Base-by-base conservation (phyloP, 2,888 invertebrate species). In the Diplolepis rosae region DNA sequence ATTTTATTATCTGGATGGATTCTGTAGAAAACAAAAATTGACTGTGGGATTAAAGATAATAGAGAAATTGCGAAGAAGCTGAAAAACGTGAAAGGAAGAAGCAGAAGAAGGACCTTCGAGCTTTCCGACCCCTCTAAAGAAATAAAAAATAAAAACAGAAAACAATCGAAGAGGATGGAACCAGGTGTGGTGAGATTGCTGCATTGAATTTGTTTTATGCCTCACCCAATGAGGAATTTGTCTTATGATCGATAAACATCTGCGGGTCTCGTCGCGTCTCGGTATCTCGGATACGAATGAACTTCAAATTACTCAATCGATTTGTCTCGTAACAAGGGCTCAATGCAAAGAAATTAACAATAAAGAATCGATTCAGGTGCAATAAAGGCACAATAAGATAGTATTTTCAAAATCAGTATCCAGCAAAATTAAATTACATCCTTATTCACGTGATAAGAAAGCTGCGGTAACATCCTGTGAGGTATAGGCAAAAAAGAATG, bases 81-180 rank as follows among this genome's bases (percentile, higher is more conserved):
- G 56, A 66, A 71, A 69, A 76, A 76, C 24, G 4, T 22, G 35
- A 22, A 15, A 6, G 7, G 35, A 32, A 35, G 56, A 13, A 24
- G 35, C 56, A 35, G 7, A 56, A 56, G 22, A 56, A 56, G 22
- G 35, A 24, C 24, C 35, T 56, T 35, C 5, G 32, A 35, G 13
- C 71, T 73, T 75, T n/a, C 15, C 18, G 48, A 54, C 61, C 69
- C 24, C 48, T 56, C 45, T 70, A 70, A 42, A 65, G 42, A 70
- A 68, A 69, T 68, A 48, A 48, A 74, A 32, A 70, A 70, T 61
- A 65, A 74, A 68, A 72, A 70, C n/a, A 72, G 70, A 72, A 56
- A 32, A 56, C 32, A 22, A 56, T 56, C 35, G 35, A 56, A 56
- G 35, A 32, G 56, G 18, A 9, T 56, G 56, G 35, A 56, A 39